Conservation (phyloP, 2,113 vertebrate genomes). For the Callorhinus ursinus region DNA sequence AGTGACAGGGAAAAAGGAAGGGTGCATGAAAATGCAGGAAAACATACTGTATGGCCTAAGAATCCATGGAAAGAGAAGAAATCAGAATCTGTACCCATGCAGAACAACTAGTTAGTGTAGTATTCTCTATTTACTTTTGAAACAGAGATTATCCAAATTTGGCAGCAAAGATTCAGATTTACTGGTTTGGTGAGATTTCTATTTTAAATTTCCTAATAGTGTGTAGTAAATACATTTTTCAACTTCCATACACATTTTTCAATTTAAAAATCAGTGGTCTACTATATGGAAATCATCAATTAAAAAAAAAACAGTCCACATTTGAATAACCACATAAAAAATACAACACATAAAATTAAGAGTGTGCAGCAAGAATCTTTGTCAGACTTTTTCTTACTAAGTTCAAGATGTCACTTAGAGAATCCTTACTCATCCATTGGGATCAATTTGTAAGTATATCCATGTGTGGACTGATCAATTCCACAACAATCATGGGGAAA, state of each 20-base stretch:
- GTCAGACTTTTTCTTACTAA: slow-evolving; percentile 29
- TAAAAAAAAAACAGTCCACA: not conserved
- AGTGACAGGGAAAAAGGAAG: slow-evolving; percentile 86
- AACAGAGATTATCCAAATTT: slow-evolving; percentile 86
- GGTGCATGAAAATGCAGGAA: slow-evolving; percentile 86
- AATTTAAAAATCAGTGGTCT: slow-evolving; percentile 21
- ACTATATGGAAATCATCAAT: not conserved
- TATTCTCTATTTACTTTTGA: slow-evolving; percentile 82
- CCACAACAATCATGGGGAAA: not conserved
- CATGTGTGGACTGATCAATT: not conserved
- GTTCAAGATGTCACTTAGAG: not conserved
- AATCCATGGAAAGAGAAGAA: slow-evolving; percentile 79
- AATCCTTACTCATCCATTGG: not conserved
- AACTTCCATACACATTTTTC: slow-evolving; percentile 14
- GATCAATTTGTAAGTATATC: not conserved
- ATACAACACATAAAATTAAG: slow-evolving; percentile 25
- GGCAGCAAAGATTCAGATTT: slow-evolving; percentile 83
- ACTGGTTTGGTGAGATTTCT: slow-evolving; percentile 57
- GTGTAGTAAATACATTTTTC: slow-evolving; percentile 33
- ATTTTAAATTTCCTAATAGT: slow-evolving; percentile 73
- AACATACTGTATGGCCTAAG: slow-evolving; percentile 82
- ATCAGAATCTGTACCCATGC: slow-evolving; percentile 86
- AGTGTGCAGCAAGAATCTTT: not conserved
- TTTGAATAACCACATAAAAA: slow-evolving; percentile 20
- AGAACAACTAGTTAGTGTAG: slow-evolving; percentile 81